These are phyloP conservation scores for Ommatoiulus sabulosus DNA, from an alignment of 2,888 invertebrate species.

Conservation along the genomic window DNA sequence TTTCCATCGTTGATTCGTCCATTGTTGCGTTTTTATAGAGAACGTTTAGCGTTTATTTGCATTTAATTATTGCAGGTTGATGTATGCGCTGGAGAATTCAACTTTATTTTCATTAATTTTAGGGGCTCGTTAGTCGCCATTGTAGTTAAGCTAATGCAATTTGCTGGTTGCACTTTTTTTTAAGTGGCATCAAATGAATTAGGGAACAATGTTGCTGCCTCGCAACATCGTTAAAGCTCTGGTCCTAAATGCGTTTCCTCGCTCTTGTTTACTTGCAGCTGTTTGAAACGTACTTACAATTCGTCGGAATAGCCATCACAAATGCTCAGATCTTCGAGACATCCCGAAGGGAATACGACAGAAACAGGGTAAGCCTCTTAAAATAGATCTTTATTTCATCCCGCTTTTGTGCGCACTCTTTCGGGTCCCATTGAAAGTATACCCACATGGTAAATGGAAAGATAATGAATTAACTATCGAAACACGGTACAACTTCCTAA, in stretches of 20 bases:
- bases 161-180: not conserved
- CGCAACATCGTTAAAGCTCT: not conserved
- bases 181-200: not conserved
- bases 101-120: not conserved
- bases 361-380: slow-evolving; percentile 69
- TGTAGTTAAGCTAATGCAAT: slow-evolving; percentile 28
- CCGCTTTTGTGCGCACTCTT: slow-evolving; percentile 33
- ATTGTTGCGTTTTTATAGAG: slow-evolving; percentile 25
- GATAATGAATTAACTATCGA: slow-evolving; percentile 8
- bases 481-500: not conserved
- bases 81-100: not conserved
- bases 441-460: slow-evolving; percentile 11
- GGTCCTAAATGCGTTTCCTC: slow-evolving; percentile 6
- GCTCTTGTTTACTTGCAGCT: slow-evolving; percentile 66
- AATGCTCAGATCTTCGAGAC: slow-evolving; percentile 72
- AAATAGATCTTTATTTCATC: not conserved
- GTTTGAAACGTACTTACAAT: slow-evolving; percentile 71
- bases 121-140: not conserved
- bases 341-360: slow-evolving; percentile 70
- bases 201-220: not conserved
- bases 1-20: not conserved
- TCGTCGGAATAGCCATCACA: slow-evolving; percentile 71
- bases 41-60: not conserved
- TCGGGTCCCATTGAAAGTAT: not conserved
- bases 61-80: not conserved